Conservation (phyloP, 1,140 invertebrate species). For the Calosoma granatense region DNA sequence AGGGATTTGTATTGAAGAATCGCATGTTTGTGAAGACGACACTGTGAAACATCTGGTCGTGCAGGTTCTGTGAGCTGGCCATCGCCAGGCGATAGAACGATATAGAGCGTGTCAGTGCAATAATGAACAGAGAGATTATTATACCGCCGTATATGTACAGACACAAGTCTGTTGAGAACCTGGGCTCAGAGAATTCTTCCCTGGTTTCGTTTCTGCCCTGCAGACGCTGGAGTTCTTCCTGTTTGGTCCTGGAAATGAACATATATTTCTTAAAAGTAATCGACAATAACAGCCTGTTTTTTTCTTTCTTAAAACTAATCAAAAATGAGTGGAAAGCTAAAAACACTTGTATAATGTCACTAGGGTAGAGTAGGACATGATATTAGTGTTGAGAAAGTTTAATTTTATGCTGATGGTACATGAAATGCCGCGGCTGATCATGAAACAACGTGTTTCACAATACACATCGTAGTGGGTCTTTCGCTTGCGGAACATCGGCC, state of each 20-base stretch:
- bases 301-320: too few species aligned
- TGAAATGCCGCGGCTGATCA: too few species aligned
- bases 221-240: neutral
- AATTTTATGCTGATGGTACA: too few species aligned
- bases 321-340: too few species aligned
- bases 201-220: neutral
- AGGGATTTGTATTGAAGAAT: conserved; percentile 78
- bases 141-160: conserved; percentile 43
- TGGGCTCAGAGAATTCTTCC: conserved; percentile 1
- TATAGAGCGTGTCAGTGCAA: conserved; percentile 40
- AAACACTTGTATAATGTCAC: too few species aligned
- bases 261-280: too few species aligned
- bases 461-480: too few species aligned
- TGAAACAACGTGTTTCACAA: too few species aligned
- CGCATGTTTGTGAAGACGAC: conserved; percentile 55
- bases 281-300: too few species aligned
- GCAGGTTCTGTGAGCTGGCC: conserved; percentile 51
- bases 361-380: too few species aligned
- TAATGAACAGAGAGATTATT: conserved; percentile 36
- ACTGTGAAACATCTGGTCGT: conserved; percentile 54
- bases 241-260: conserved; percentile 3
- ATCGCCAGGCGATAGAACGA: conserved; percentile 56
- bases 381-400: too few species aligned
- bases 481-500: too few species aligned
- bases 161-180: conserved; percentile 28